Evolutionary conservation across 2,113 vertebrate species (phyloP).

Genomic region (Lipophrys pholis): DNA sequence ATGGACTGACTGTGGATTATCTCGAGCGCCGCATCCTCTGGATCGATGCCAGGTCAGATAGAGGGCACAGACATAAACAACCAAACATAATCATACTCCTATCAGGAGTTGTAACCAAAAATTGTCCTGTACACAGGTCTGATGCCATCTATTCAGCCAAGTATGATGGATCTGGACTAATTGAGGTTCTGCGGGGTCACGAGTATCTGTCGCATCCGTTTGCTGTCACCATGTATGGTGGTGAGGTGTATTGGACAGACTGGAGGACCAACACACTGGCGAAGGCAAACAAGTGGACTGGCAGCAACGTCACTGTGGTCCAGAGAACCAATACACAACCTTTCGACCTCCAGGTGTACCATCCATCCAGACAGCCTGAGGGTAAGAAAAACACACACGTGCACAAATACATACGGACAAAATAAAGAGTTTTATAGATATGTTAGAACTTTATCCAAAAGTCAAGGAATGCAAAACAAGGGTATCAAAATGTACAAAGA

Average conservation of each 20-base stretch:
- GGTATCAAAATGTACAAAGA: too few species aligned
- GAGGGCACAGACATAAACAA: constrained; percentile 1
- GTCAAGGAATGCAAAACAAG: too few species aligned
- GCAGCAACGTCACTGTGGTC: constrained; percentile 95
- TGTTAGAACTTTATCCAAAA: too few species aligned
- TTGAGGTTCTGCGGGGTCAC: constrained; percentile 95
- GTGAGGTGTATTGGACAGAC: constrained; percentile 98
- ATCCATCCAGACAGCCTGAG: constrained; percentile 94
- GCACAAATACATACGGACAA: background rate
- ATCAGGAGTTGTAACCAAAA: background rate
- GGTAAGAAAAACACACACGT: constrained; percentile 80
- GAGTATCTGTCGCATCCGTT: constrained; percentile 97
- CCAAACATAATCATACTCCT: background rate
- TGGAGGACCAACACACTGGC: constrained; percentile 98
- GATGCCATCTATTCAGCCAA: constrained; percentile 97
- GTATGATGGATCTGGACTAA: constrained; percentile 95
- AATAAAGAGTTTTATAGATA: too few species aligned
- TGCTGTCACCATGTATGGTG: constrained; percentile 94
- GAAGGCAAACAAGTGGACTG: constrained; percentile 99
- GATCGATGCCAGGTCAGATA: constrained; percentile 93
- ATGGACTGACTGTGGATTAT: constrained; percentile 96
- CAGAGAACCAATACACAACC: constrained; percentile 97
- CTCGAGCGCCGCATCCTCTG: constrained; percentile 96
- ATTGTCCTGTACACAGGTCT: constrained; percentile 81
- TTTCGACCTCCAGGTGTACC: constrained; percentile 97